Percentiles rank a stretch among this genome's conserved stretches.
Conservation (phyloP, 1,140 invertebrate species). For the Trinorchestia longiramus region DNA sequence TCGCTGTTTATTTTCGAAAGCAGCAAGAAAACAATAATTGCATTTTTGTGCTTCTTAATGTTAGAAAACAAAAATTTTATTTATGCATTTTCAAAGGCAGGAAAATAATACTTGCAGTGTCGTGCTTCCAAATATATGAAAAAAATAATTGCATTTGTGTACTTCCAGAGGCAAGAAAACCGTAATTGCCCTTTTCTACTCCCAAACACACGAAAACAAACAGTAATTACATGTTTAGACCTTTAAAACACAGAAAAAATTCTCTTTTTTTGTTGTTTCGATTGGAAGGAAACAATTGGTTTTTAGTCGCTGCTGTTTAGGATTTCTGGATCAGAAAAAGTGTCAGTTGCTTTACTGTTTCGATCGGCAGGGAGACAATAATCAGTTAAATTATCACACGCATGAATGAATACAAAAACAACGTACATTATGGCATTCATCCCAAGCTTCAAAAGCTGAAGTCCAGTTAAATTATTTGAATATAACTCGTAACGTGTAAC, state of each 20-base stretch:
- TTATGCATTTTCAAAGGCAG: background rate
- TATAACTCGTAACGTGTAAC: too few species aligned
- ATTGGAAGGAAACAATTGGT: too few species aligned
- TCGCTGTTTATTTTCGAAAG: background rate
- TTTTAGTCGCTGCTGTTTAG: background rate
- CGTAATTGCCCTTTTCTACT: background rate
- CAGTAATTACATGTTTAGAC: background rate
- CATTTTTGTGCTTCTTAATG: background rate
- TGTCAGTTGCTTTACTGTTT: too few species aligned
- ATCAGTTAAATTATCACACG: too few species aligned
- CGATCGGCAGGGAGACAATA: too few species aligned
- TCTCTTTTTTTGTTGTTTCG: too few species aligned
- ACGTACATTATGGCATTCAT: too few species aligned
- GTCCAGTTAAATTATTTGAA: too few species aligned
- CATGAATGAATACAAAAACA: too few species aligned
- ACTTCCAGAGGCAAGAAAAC: background rate
- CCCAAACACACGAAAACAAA: background rate
- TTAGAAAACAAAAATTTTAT: background rate
- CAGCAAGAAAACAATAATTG: background rate
- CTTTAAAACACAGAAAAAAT: background rate
- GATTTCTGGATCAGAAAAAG: background rate
- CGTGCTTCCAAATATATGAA: background rate
- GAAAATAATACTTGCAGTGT: background rate
- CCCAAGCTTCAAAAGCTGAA: too few species aligned
- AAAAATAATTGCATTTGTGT: background rate